Evolutionary conservation across 2,888 invertebrate genomes (phyloP).

Genomic region (Cryptophagus acutangulus): DNA sequence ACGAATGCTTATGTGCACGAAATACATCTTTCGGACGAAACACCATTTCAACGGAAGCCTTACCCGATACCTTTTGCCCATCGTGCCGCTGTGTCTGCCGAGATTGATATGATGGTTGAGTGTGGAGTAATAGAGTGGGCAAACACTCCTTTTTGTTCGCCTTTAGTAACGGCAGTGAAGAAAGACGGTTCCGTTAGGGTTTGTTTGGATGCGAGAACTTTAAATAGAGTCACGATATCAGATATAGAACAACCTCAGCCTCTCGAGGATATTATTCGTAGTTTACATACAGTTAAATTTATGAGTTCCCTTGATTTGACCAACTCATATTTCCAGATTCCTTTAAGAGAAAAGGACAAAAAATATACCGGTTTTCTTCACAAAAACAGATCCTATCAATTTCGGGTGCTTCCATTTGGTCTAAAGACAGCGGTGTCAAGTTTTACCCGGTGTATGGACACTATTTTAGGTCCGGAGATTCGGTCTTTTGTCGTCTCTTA

Average conservation of each 20-base stretch:
- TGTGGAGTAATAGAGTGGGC: constrained; percentile 31
- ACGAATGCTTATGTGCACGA: constrained; percentile 21
- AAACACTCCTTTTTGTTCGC: constrained; percentile 29
- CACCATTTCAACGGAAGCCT: constrained; percentile 12
- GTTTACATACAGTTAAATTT: neutral
- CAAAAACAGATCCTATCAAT: constrained; percentile 9
- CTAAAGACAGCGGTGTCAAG: constrained; percentile 7
- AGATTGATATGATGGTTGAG: constrained; percentile 20
- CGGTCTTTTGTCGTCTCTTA: constrained; percentile 8
- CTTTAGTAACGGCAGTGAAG: constrained; percentile 27
- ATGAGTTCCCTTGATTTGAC: constrained; percentile 10
- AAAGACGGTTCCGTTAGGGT: constrained; percentile 28
- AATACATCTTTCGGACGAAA: constrained; percentile 18
- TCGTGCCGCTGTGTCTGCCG: constrained; percentile 7
- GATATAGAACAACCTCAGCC: constrained; percentile 26
- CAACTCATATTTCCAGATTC: constrained; percentile 8
- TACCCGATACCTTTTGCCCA: constrained; percentile 7
- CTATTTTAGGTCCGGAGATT: constrained; percentile 8
- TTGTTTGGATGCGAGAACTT: constrained; percentile 30
- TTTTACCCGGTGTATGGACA: constrained; percentile 5
- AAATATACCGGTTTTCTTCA: constrained; percentile 19
- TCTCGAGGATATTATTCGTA: constrained; percentile 7
- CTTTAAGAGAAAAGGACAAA: constrained; percentile 7
- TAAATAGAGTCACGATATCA: constrained; percentile 28
- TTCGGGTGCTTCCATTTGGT: constrained; percentile 13